phyloP scores from a whole-genome alignment of 2,113 vertebrate genomes.

The Pteropus alecto region DNA sequence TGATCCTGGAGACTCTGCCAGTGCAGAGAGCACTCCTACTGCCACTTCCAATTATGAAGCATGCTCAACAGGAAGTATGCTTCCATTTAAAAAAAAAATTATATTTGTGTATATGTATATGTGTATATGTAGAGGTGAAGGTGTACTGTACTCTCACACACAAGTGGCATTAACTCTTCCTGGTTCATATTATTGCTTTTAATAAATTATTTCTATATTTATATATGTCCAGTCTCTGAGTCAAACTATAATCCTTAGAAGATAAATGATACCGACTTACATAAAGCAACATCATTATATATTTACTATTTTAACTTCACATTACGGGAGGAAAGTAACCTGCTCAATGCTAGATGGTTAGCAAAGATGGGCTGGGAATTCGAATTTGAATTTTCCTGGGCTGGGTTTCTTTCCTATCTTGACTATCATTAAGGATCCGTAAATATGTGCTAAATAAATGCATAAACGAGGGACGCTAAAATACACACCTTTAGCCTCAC shows the following conservation, averaged over 20 bases:
- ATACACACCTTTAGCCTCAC: background rate
- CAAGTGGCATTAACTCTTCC: background rate
- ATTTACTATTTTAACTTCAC: background rate
- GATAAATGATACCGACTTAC: background rate
- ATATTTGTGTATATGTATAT: background rate
- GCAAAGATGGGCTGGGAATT: background rate
- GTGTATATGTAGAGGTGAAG: background rate
- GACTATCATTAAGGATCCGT: background rate
- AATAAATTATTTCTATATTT: background rate
- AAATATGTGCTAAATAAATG: background rate
- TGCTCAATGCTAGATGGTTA: background rate
- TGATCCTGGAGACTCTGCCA: conserved; percentile 19
- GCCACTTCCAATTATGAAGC: background rate
- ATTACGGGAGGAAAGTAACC: background rate
- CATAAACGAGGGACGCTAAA: background rate
- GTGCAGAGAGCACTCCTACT: background rate
- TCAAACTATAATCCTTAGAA: background rate
- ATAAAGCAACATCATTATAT: background rate
- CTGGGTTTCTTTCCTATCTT: background rate
- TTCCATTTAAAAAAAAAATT: background rate
- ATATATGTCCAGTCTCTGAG: background rate
- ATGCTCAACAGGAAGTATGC: background rate
- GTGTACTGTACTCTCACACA: background rate
- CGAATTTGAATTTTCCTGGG: background rate
- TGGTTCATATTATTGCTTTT: conserved; percentile 3